Conservation (phyloP, 1,140 invertebrate genomes). For the Mya arenaria region DNA sequence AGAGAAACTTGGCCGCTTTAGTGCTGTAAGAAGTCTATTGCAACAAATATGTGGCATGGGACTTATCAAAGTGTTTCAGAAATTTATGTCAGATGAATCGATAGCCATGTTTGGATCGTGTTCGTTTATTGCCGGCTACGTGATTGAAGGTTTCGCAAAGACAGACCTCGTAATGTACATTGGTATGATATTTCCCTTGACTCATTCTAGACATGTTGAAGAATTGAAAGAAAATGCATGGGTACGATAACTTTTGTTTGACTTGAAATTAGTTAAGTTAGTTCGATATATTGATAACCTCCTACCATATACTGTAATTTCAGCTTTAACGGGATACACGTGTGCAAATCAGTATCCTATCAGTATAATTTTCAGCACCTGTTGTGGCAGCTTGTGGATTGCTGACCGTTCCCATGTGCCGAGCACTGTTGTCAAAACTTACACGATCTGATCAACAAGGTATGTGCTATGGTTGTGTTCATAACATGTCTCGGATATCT, state of each 20-base stretch:
- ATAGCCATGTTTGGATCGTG: conserved; percentile 28
- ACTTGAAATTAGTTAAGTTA: background rate
- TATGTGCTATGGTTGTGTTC: background rate
- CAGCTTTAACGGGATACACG: too few relatives aligned
- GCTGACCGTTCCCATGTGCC: conserved; percentile 26
- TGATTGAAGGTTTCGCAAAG: conserved; percentile 25
- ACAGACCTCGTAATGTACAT: conserved; percentile 30
- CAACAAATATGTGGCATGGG: conserved; percentile 40
- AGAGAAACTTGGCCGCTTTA: conserved; percentile 32
- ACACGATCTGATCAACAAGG: conserved; percentile 53
- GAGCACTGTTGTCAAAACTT: conserved; percentile 42
- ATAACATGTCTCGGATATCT: background rate
- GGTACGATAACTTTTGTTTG: background rate
- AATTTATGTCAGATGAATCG: conserved; percentile 32
- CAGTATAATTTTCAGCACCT: too few relatives aligned
- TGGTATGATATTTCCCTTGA: conserved; percentile 2
- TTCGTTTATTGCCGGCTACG: background rate
- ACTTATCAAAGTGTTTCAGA: conserved; percentile 35
- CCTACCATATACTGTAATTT: background rate
- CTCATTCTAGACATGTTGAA: background rate
- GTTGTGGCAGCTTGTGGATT: conserved; percentile 8
- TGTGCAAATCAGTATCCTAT: too few relatives aligned
- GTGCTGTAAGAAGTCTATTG: background rate
- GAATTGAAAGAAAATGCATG: background rate
- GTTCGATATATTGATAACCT: background rate